Base-by-base conservation (phyloP, 2,888 invertebrate species). In the Andrena dorsata region DNA sequence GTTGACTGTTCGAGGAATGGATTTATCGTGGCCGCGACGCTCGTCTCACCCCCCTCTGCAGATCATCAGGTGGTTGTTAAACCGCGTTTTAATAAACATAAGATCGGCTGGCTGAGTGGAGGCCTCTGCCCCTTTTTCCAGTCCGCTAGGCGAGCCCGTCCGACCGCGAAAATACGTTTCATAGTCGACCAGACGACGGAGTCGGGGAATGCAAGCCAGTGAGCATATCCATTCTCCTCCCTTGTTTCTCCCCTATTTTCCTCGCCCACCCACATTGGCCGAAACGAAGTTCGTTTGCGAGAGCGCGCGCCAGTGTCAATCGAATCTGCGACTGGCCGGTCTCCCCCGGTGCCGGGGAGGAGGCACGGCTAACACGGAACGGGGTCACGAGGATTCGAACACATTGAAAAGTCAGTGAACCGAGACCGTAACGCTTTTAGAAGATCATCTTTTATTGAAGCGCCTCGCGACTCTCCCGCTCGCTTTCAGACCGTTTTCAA, bases 371-470 rank as follows among this genome's bases (percentile, higher is more conserved):
- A 53, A 73, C 74, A n/a, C 8, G 80, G 61, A 86, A 80, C 49
- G 70, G 58, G 86, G 84, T 84, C 84, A 80, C 63, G 35, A 28
- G 71, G 53, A 72, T 68, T 41, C 28, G 76, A 72, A 73, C 63
- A 51, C 69, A 66, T 60, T 71, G 41, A 65, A 64, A 74, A 84
- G 83, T 83, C 81, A 81, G 81, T 64, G 85, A 86, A 85, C 79
- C 77, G 79, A 77, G 68, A 60, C 75, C 61, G 73, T 76, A 58
- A 77, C 78, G 68, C 51, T 85, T 86, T 85, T 76, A 76, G 76
- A 77, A 32, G 53, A 79, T 81, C 68, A 76, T 87, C 58, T 58
- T 82, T 86, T 76, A 86, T 84, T 76, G 63, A 86, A 80, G 51
- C 72, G 58, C 16, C 63, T 81, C 41, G n/a, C 58, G 53, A 58